Percentiles rank a stretch among this genome's conserved stretches.
Evolutionary conservation across 2,113 vertebrate genomes (phyloP).

Genomic region (Lipotes vexillifer): DNA sequence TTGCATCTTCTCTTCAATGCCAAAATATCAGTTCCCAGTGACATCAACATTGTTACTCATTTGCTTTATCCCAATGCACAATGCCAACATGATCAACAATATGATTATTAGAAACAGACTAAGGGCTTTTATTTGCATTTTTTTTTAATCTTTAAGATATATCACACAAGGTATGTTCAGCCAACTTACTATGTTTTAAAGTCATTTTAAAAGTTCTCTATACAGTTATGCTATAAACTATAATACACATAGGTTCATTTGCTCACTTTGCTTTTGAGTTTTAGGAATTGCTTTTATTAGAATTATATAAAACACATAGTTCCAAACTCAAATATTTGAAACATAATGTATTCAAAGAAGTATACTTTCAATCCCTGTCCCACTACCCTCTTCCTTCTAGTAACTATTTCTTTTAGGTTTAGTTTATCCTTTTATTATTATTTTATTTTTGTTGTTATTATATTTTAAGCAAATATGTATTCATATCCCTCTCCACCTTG

Average conservation of each 20-base stretch:
- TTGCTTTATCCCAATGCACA: not conserved
- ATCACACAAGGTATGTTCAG: not conserved
- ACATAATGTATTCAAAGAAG: not conserved
- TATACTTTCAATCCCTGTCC: not conserved
- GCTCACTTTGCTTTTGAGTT: conserved; percentile 11
- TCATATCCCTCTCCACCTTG: not conserved
- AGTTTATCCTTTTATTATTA: not conserved
- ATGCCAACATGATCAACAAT: not conserved
- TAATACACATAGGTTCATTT: not conserved
- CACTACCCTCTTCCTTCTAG: not conserved
- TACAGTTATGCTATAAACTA: not conserved
- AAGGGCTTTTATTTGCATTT: not conserved
- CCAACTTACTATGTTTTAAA: not conserved
- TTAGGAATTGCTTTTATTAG: not conserved
- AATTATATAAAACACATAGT: not conserved
- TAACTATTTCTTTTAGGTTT: not conserved
- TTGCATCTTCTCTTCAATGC: not conserved
- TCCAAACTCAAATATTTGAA: not conserved
- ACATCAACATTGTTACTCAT: not conserved
- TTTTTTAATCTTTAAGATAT: not conserved
- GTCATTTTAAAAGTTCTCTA: not conserved
- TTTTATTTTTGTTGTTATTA: not conserved
- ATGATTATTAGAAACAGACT: not conserved
- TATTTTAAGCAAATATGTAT: not conserved
- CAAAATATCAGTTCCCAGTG: not conserved